Evolutionary conservation across 2,113 vertebrate species (phyloP).

Genomic region (Sylvilagus bachmani): DNA sequence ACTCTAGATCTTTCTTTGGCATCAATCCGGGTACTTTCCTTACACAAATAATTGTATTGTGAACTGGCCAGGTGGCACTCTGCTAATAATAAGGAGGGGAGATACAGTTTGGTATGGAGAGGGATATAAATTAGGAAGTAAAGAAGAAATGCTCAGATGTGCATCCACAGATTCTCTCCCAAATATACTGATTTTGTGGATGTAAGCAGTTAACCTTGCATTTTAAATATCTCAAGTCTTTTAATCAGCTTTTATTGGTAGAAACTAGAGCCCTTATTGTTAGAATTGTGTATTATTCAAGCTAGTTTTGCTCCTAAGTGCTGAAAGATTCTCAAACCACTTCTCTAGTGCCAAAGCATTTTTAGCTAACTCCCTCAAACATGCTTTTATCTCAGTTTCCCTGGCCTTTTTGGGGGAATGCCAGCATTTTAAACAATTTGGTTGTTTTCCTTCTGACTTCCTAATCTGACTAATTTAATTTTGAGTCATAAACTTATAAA

Average conservation of each 20-base stretch:
- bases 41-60: neutral
- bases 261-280: slow-evolving; percentile 82
- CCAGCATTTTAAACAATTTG: slow-evolving; percentile 69
- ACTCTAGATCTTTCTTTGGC: neutral
- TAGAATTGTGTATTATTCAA: slow-evolving; percentile 81
- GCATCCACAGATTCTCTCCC: neutral
- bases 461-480: slow-evolving; percentile 73
- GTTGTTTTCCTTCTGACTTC: slow-evolving; percentile 64
- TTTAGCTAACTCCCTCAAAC: slow-evolving; percentile 76
- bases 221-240: neutral
- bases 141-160: neutral
- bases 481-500: slow-evolving; percentile 74
- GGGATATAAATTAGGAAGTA: neutral
- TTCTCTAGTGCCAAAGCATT: slow-evolving; percentile 76
- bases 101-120: neutral
- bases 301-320: slow-evolving; percentile 80
- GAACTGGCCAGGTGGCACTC: neutral
- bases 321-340: slow-evolving; percentile 77
- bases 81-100: neutral
- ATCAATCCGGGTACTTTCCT: neutral
- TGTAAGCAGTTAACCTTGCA: neutral
- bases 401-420: slow-evolving; percentile 57
- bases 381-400: slow-evolving; percentile 77
- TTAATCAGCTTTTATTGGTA: slow-evolving; percentile 56
- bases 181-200: neutral